These are phyloP conservation scores for Lampris incognitus DNA, from an alignment of 2,113 vertebrate genomes.

Conservation along the genomic window DNA sequence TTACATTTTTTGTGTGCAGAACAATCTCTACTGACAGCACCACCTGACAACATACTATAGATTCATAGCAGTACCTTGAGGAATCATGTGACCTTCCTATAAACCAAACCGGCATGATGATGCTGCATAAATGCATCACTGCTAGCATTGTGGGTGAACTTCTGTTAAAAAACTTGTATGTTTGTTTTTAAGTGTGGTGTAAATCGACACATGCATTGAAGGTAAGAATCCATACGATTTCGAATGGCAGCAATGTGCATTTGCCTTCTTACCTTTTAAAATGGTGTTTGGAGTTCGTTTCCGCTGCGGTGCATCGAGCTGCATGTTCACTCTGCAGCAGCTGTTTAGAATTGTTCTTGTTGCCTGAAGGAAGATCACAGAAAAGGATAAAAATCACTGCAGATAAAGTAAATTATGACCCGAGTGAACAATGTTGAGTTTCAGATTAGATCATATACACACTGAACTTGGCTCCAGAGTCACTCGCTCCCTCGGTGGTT, in stretches of 20 bases:
- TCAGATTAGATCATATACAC: background rate
- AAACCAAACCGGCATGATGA: conserved; percentile 53
- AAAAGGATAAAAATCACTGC: conserved; percentile 32
- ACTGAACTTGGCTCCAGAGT: background rate
- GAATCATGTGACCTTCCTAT: conserved; percentile 54
- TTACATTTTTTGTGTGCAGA: no score
- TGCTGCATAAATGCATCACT: conserved; percentile 55
- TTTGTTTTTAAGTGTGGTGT: background rate
- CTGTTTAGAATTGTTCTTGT: conserved; percentile 19
- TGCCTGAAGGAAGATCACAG: conserved; percentile 10
- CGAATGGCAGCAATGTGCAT: background rate
- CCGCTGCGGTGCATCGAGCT: conserved; percentile 10
- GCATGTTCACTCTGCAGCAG: conserved; percentile 9
- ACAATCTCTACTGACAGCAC: no score
- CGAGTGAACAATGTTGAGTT: conserved; percentile 9
- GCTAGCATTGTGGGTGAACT: conserved; percentile 23
- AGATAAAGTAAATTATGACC: conserved; percentile 30
- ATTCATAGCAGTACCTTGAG: no score
- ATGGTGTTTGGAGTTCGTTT: background rate
- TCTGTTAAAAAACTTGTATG: background rate
- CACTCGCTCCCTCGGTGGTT: background rate
- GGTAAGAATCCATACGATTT: no score
- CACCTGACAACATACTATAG: no score
- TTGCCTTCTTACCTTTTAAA: background rate
- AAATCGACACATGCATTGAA: no score